These are phyloP conservation scores for Eupithecia abbreviata DNA, from an alignment of 2,888 invertebrate genomes.

Conservation along the genomic window DNA sequence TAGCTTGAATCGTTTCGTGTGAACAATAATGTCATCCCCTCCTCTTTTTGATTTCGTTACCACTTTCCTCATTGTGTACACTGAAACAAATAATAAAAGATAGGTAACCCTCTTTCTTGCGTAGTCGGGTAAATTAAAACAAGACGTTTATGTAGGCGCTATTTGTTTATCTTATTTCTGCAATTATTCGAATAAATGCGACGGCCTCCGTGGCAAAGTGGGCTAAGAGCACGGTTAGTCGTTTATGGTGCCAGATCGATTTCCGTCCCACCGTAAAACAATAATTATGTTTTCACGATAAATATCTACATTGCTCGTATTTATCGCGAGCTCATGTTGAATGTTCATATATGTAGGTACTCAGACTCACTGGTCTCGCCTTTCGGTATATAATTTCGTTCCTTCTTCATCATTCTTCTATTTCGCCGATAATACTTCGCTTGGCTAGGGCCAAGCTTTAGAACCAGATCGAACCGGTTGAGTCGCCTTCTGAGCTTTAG, in stretches of 20 bases:
- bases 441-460: slow-evolving; percentile 64
- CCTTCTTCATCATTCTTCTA: slow-evolving; percentile 52
- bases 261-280: too few species aligned
- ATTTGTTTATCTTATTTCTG: too few species aligned
- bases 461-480: slow-evolving; percentile 63
- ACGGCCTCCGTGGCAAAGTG: background rate
- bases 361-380: slow-evolving; percentile 57
- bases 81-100: slow-evolving; percentile 54
- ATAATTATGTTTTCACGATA: too few species aligned
- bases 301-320: too few species aligned
- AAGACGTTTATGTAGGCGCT: too few species aligned
- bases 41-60: slow-evolving; percentile 56
- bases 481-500: slow-evolving; percentile 60
- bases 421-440: slow-evolving; percentile 61
- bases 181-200: too few species aligned
- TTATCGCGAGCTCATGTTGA: too few species aligned
- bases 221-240: background rate
- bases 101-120: background rate
- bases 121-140: background rate
- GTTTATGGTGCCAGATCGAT: background rate
- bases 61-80: slow-evolving; percentile 46
- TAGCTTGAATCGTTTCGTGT: slow-evolving; percentile 65
- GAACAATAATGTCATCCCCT: slow-evolving; percentile 56
- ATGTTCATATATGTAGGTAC: background rate
- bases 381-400: slow-evolving; percentile 58